phyloP scores from a whole-genome alignment of 2,797 vertebrate species.

The Rhinella marina region DNA sequence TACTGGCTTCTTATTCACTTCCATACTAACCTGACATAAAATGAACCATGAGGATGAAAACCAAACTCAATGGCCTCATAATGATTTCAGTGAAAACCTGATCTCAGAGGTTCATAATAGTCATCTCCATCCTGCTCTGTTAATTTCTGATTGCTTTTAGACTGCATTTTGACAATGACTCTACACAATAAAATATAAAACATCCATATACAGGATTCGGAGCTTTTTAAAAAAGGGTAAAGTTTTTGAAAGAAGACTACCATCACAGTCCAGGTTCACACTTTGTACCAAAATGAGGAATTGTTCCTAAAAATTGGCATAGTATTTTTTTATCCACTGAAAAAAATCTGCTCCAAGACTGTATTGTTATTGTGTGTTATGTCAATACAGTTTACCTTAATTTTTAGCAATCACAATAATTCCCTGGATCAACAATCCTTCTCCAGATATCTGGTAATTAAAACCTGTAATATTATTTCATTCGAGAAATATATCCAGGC shows the following conservation, averaged over 20 bases:
- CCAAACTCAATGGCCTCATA: conserved; percentile 45
- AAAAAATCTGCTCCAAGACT: too few relatives aligned
- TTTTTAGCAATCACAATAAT: too few relatives aligned
- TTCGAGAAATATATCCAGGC: too few relatives aligned
- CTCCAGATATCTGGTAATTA: too few relatives aligned
- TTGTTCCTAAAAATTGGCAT: too few relatives aligned
- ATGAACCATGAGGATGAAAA: conserved; percentile 28
- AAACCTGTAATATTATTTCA: too few relatives aligned
- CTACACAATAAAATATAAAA: neutral
- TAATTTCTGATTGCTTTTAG: conserved; percentile 31
- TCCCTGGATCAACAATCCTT: too few relatives aligned
- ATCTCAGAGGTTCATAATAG: neutral
- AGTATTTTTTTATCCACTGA: too few relatives aligned
- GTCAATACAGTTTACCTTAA: too few relatives aligned
- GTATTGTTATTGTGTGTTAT: too few relatives aligned
- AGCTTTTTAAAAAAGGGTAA: neutral
- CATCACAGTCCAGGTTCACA: too few relatives aligned
- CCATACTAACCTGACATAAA: conserved; percentile 20
- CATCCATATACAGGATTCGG: neutral
- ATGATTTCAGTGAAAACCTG: conserved; percentile 28
- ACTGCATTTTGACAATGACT: neutral
- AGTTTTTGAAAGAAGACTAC: neutral
- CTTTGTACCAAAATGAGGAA: too few relatives aligned
- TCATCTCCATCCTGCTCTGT: conserved; percentile 45
- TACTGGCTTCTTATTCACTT: conserved; percentile 22